A percentile compares a stretch with the other conserved stretches of the same genome.
Evolutionary conservation across 2,888 invertebrate species (phyloP).

Genomic region (Eremobia ochroleuca): DNA sequence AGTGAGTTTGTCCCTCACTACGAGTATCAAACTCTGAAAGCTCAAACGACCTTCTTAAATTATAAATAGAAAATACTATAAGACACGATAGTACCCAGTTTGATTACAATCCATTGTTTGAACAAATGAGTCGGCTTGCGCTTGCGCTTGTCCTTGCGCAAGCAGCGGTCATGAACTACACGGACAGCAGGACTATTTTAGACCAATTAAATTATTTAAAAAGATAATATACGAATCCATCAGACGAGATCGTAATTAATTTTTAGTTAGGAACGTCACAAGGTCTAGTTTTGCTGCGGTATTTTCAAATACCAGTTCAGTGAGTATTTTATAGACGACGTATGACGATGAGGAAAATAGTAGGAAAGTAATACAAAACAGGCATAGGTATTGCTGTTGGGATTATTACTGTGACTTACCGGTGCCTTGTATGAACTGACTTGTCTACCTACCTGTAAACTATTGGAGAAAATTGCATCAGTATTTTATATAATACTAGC

Average conservation of each 20-base stretch:
- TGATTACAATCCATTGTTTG: neutral
- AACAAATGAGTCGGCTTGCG: neutral
- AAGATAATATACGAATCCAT: neutral
- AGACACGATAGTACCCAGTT: neutral
- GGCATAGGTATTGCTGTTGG: neutral
- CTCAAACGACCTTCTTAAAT: neutral
- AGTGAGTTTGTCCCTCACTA: neutral
- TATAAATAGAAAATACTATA: neutral
- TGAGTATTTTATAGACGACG: neutral
- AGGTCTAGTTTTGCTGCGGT: neutral
- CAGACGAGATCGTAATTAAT: neutral
- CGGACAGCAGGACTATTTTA: neutral
- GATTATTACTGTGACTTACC: slow-evolving; percentile 8
- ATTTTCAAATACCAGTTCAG: neutral
- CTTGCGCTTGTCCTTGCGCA: slow-evolving; percentile 23
- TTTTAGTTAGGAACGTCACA: neutral
- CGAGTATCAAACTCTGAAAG: neutral
- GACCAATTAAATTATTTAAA: neutral
- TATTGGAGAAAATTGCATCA: slow-evolving; percentile 11
- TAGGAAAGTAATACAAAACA: neutral
- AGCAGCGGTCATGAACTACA: neutral
- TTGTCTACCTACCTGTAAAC: neutral
- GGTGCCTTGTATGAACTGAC: neutral
- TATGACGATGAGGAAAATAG: slow-evolving; percentile 27
- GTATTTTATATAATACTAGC: neutral